A percentile compares a stretch with the other conserved stretches of the same genome.
phyloP scores from a whole-genome alignment of 2,113 vertebrate species.

The Embiotoca jacksoni region DNA sequence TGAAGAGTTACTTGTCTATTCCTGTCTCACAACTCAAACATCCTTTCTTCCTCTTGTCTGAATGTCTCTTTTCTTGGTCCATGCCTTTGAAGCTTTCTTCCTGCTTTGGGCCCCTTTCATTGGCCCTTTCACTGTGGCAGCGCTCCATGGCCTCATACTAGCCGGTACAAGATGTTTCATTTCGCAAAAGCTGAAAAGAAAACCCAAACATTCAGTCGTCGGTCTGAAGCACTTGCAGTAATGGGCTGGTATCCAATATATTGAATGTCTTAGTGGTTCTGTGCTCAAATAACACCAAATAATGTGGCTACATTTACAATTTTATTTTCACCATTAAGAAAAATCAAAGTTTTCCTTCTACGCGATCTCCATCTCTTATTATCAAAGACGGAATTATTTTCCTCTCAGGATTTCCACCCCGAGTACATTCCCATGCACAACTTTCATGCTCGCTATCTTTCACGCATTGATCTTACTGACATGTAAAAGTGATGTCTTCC shows the following conservation, averaged over 20 bases:
- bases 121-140: slow-evolving; percentile 28
- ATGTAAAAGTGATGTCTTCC: slow-evolving; percentile 64
- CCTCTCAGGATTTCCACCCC: slow-evolving; percentile 14
- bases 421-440: slow-evolving; percentile 43
- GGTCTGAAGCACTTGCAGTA: slow-evolving; percentile 21
- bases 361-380: slow-evolving; percentile 35
- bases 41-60: slow-evolving; percentile 55
- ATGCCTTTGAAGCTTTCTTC: slow-evolving; percentile 63
- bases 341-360: slow-evolving; percentile 32
- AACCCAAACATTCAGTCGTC: slow-evolving; percentile 25
- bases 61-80: slow-evolving; percentile 63
- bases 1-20: slow-evolving; percentile 68
- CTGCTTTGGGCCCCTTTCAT: slow-evolving; percentile 44
- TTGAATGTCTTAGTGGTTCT: not conserved
- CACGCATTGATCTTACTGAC: slow-evolving; percentile 69
- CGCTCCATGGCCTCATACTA: slow-evolving; percentile 33
- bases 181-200: slow-evolving; percentile 30
- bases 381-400: slow-evolving; percentile 46
- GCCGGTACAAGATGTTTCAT: slow-evolving; percentile 40
- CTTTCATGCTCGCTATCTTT: slow-evolving; percentile 59
- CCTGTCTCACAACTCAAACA: slow-evolving; percentile 54
- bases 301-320: not conserved
- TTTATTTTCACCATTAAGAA: slow-evolving; percentile 21
- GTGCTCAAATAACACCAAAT: slow-evolving; percentile 1
- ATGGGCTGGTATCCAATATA: slow-evolving; percentile 25